phyloP scores from a whole-genome alignment of 2,888 invertebrate species.

The Panopea generosa region DNA sequence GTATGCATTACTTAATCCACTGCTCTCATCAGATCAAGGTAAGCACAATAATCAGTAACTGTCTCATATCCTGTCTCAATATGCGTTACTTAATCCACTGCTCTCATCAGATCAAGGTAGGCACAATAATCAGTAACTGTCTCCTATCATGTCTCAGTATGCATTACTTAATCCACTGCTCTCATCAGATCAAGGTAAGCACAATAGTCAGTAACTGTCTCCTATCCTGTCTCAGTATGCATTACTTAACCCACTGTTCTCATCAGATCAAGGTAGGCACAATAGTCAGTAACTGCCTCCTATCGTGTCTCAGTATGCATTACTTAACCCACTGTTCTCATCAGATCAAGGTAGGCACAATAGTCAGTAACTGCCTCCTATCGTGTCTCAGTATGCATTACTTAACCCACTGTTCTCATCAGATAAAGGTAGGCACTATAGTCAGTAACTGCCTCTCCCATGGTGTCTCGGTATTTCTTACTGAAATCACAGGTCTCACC shows the following conservation, averaged over 20 bases:
- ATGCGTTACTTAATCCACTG: conserved; percentile 52
- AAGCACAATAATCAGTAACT: not conserved
- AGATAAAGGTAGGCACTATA: conserved; percentile 47
- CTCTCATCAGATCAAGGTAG: conserved; percentile 6
- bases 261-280: not conserved
- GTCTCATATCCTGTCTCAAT: conserved; percentile 71
- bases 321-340: conserved; percentile 38
- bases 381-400: conserved; percentile 64
- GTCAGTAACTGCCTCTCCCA: too few species aligned
- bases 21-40: conserved; percentile 11
- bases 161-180: conserved; percentile 46
- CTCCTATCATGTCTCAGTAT: conserved; percentile 71
- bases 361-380: too few species aligned
- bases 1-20: conserved; percentile 58
- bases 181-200: not conserved
- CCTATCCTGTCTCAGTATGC: conserved; percentile 70
- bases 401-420: conserved; percentile 36
- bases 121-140: too few species aligned
- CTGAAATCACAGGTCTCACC: conserved; percentile 35
- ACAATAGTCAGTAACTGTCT: too few species aligned
- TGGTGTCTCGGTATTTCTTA: conserved; percentile 64
- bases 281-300: too few species aligned
- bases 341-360: not conserved
- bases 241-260: conserved; percentile 39
- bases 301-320: conserved; percentile 64